phyloP scores from a whole-genome alignment of 1,140 invertebrate genomes.

The Trissolcus basalis region DNA sequence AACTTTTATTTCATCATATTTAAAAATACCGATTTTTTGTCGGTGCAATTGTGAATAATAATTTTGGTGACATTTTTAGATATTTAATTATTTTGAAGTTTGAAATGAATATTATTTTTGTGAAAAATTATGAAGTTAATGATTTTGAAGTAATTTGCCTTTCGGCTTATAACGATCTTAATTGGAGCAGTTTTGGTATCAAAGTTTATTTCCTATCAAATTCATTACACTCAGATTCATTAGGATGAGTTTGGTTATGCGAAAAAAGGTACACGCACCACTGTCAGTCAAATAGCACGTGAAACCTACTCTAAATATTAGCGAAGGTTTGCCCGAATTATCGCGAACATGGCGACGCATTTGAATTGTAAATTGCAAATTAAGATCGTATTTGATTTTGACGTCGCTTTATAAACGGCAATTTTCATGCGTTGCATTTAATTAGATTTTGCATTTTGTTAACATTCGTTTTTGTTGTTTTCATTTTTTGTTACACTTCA shows the following conservation, averaged over 20 bases:
- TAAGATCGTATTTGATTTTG: conserved; percentile 51
- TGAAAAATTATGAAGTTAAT: too few relatives aligned
- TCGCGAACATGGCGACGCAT: conserved; percentile 38
- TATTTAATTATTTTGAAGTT: too few relatives aligned
- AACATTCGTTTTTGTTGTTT: too few relatives aligned
- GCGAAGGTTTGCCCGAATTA: conserved; percentile 41
- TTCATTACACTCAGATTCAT: conserved; percentile 24
- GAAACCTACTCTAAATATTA: conserved; percentile 47
- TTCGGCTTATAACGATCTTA: background rate
- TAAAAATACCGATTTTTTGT: too few relatives aligned
- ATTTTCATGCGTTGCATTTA: conserved; percentile 26
- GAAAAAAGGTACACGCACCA: conserved; percentile 15
- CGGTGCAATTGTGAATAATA: too few relatives aligned
- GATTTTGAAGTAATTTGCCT: too few relatives aligned
- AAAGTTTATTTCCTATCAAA: conserved; percentile 35
- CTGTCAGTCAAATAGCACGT: conserved; percentile 11
- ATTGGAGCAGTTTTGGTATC: background rate
- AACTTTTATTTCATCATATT: too few relatives aligned
- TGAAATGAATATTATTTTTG: too few relatives aligned
- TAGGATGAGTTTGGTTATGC: conserved; percentile 14
- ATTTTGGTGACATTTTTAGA: too few relatives aligned
- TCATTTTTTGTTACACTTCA: too few relatives aligned
- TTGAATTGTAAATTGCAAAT: conserved; percentile 53
- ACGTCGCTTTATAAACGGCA: conserved; percentile 29
- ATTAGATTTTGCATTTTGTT: background rate